Evolutionary conservation across 1,140 invertebrate species (phyloP).

Genomic region (Temnothorax longispinosus): DNA sequence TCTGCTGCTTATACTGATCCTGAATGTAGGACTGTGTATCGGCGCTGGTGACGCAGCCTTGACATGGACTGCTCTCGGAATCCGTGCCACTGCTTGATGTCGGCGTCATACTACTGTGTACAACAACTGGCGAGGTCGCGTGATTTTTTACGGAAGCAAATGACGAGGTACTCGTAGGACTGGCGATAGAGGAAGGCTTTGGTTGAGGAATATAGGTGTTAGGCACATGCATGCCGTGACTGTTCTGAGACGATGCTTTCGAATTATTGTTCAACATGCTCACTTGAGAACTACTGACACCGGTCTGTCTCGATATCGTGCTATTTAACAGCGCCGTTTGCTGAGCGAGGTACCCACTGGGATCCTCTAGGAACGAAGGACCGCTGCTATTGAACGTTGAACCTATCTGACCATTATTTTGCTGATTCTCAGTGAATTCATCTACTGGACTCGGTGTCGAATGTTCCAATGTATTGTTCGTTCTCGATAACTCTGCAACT

Average conservation of each 20-base stretch:
- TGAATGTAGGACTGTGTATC: slow-evolving; percentile 79
- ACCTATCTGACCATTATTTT: slow-evolving; percentile 78
- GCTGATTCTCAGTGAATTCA: slow-evolving; percentile 81
- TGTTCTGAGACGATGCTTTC: slow-evolving; percentile 77
- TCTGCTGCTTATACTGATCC: slow-evolving; percentile 81
- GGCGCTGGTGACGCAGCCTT: slow-evolving; percentile 78
- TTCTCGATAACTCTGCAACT: slow-evolving; percentile 76
- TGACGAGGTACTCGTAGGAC: slow-evolving; percentile 78
- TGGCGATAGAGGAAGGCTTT: slow-evolving; percentile 83
- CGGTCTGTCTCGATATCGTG: slow-evolving; percentile 92
- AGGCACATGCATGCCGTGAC: slow-evolving; percentile 67
- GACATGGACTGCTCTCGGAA: slow-evolving; percentile 79
- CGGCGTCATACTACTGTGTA: slow-evolving; percentile 83
- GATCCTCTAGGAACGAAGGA: slow-evolving; percentile 95
- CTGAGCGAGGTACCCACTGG: slow-evolving; percentile 94
- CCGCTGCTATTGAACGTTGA: slow-evolving; percentile 82
- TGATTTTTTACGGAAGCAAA: slow-evolving; percentile 81
- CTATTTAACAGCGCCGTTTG: slow-evolving; percentile 94
- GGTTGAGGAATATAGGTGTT: slow-evolving; percentile 81
- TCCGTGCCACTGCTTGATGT: slow-evolving; percentile 78
- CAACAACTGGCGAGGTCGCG: slow-evolving; percentile 82
- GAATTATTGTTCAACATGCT: slow-evolving; percentile 80
- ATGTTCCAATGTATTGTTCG: slow-evolving; percentile 73
- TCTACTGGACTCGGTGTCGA: slow-evolving; percentile 73
- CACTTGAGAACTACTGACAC: slow-evolving; percentile 84